Base-by-base conservation (phyloP, 2,797 vertebrate genomes). In the Moxostoma hubbsi region DNA sequence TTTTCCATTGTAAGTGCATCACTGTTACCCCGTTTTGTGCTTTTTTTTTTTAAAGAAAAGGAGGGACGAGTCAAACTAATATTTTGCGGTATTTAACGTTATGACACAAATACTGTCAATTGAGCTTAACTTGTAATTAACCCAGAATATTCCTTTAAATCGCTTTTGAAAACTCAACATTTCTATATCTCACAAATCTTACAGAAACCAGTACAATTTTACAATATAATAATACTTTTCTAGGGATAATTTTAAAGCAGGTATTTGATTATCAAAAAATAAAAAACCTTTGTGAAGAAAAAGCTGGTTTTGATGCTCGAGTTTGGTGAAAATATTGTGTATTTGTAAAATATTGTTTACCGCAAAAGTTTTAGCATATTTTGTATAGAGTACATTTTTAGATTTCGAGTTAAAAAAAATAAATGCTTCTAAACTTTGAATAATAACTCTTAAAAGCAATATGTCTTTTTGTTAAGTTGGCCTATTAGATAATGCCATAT, bases 401-500 rank as follows among this genome's bases (percentile, higher is more conserved):
- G 7, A 64, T 62, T 43, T 43, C 0, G 6, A 43, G 61, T 63
- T 13, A 15, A 4, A 64, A 36, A 8, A 64, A 64, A 64, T 4
- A 45, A 63, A 13, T 18, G 50, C 53, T 66, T 75, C 7, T 45
- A 64, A 75, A 53, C 18, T 64, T 51, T 65, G 24, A 55, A 54
- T 55, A 75, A 54, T 45, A 75, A 49, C 16, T 73, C 71, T 62
- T 12, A 45, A 62, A 62, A 62, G 59, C 59, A 62, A 62, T 24
- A 59, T 9, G 10, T 53, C 36, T 45, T 74, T 16, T 1, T n/a
- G 58, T 62, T 62, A 6, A 53, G n/a, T 15, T 8, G 45, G 54
- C 43, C 64, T 13, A 9, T 67, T 55, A 65, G 47, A 43, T 50
- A 45, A 63, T 1, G 7, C 43, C 43, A 74, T 2, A 49, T 4